phyloP scores from a whole-genome alignment of 2,113 vertebrate species.

The Centropus unirufus region DNA sequence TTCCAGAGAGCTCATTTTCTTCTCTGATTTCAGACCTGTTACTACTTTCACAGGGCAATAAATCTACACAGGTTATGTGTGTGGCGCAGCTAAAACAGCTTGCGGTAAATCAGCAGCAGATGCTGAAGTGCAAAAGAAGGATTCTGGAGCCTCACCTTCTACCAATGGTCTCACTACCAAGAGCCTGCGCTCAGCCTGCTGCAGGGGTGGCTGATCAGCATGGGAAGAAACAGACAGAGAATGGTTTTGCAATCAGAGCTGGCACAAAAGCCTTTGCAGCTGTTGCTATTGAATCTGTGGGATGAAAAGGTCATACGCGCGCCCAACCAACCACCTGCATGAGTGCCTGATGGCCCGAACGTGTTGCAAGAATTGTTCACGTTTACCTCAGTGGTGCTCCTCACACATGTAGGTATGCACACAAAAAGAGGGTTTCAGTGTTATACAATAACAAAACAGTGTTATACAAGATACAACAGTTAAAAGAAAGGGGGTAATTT shows the following conservation, averaged over 20 bases:
- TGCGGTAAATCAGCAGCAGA: not conserved
- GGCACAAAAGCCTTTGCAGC: slow-evolving; percentile 58
- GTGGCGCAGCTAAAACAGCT: not conserved
- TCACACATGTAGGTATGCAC: not conserved
- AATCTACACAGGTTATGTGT: not conserved
- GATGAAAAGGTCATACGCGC: slow-evolving; percentile 17
- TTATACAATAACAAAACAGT: not conserved
- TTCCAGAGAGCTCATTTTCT: not conserved
- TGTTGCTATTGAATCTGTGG: slow-evolving; percentile 52
- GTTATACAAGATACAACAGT: not conserved
- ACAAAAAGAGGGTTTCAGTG: not conserved
- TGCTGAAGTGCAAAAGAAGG: not conserved
- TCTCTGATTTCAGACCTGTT: not conserved
- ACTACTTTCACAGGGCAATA: not conserved
- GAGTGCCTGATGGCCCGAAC: slow-evolving; percentile 21
- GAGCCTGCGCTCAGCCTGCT: not conserved
- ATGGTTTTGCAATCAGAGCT: not conserved
- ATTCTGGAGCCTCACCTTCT: not conserved
- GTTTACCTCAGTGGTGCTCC: not conserved
- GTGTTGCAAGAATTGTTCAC: not conserved
- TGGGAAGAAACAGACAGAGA: not conserved
- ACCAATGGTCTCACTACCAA: not conserved
- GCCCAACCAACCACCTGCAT: slow-evolving; percentile 10
- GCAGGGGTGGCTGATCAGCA: not conserved
- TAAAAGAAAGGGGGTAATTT: not conserved